A percentile compares a stretch with the other conserved stretches of the same genome.
Evolutionary conservation across 1,140 invertebrate genomes (phyloP).

Genomic region (Panagrolaimus sp.): DNA sequence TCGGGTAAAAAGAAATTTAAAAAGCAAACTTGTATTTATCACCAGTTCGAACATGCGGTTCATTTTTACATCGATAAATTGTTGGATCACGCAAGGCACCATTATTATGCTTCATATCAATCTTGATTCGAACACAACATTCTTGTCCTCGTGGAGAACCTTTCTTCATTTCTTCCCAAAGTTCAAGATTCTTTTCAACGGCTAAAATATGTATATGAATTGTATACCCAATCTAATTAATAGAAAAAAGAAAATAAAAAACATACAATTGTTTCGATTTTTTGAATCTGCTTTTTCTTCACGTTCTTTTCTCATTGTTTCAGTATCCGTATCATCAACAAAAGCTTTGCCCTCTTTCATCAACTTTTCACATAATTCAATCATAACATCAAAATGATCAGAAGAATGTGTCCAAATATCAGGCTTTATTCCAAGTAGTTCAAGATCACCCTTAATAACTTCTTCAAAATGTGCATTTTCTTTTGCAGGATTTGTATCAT

Average conservation of each 20-base stretch:
- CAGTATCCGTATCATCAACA: slow-evolving; percentile 89
- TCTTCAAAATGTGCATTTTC: slow-evolving; percentile 97
- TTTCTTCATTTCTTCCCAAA: slow-evolving; percentile 93
- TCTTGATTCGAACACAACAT: slow-evolving; percentile 91
- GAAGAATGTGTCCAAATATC: slow-evolving; percentile 91
- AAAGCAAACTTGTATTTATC: slow-evolving; percentile 84
- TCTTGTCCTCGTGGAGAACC: slow-evolving; percentile 73
- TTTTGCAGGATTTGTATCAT: slow-evolving; percentile 99
- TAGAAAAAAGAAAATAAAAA: slow-evolving; percentile 16
- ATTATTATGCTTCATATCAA: slow-evolving; percentile 91
- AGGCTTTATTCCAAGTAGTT: slow-evolving; percentile 82
- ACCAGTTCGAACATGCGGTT: slow-evolving; percentile 84
- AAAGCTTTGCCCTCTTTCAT: slow-evolving; percentile 83
- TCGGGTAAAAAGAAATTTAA: slow-evolving; percentile 9
- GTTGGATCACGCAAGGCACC: slow-evolving; percentile 98
- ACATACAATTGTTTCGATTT: slow-evolving; percentile 77
- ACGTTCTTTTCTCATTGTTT: slow-evolving; percentile 87
- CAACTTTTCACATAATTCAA: slow-evolving; percentile 79
- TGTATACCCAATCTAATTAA: slow-evolving; percentile 17
- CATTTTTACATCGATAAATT: slow-evolving; percentile 95
- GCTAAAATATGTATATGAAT: slow-evolving; percentile 64
- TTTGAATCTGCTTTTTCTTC: slow-evolving; percentile 79
- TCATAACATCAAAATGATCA: slow-evolving; percentile 87
- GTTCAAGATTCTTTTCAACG: slow-evolving; percentile 75
- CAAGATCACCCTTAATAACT: slow-evolving; percentile 88